Evolutionary conservation across 2,113 vertebrate species (phyloP).

Genomic region (Synodontis membranacea): DNA sequence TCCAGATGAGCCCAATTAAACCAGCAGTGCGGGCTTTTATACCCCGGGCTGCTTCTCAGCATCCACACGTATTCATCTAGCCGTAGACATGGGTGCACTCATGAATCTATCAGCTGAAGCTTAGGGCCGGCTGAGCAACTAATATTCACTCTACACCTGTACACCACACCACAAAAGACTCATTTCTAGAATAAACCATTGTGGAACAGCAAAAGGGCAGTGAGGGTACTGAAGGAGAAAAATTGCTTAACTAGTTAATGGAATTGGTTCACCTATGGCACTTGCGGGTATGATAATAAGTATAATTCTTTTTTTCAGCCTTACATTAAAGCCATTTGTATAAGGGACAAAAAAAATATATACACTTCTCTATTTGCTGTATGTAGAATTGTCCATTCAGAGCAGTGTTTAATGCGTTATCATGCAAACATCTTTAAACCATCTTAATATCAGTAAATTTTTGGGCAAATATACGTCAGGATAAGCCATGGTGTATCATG

Average conservation of each 20-base stretch:
- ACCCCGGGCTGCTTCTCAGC: slow-evolving; percentile 8
- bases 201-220: background rate
- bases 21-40: slow-evolving; percentile 11
- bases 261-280: slow-evolving; percentile 11
- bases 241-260: slow-evolving; percentile 15
- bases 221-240: background rate
- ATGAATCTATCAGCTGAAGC: slow-evolving; percentile 35
- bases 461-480: background rate
- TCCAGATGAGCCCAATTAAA: slow-evolving; percentile 44
- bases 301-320: slow-evolving; percentile 22
- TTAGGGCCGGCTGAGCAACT: slow-evolving; percentile 4
- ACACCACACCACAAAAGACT: slow-evolving; percentile 22
- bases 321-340: background rate
- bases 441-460: background rate
- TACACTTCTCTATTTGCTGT: background rate
- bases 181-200: background rate
- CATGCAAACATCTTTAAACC: background rate
- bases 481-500: background rate
- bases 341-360: background rate
- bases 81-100: background rate
- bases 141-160: slow-evolving; percentile 19
- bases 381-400: background rate
- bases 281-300: background rate
- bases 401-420: background rate
- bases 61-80: slow-evolving; percentile 6